phyloP scores from a whole-genome alignment of 2,797 vertebrate genomes.

The Columba guinea region DNA sequence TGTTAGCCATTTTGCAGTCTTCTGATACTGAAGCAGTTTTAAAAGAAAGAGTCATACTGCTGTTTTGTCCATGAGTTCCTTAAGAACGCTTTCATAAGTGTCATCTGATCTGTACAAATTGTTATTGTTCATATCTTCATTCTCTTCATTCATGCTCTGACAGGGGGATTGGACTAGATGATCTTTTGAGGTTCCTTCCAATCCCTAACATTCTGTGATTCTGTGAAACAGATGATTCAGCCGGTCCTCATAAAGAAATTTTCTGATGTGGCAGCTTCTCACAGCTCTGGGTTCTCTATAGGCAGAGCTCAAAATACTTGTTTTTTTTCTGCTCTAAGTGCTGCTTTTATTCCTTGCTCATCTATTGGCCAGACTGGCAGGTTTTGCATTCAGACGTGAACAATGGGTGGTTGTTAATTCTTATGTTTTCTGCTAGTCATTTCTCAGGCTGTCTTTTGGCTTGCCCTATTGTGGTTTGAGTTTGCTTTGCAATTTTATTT shows the following conservation, averaged over 20 bases:
- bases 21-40: background rate
- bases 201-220: too few relatives aligned
- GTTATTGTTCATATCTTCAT: background rate
- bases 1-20: background rate
- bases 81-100: background rate
- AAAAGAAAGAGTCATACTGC: background rate
- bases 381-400: background rate
- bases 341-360: background rate
- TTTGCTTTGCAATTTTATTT: background rate
- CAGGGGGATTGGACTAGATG: too few relatives aligned
- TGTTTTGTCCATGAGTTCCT: background rate
- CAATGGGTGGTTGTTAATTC: background rate
- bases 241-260: background rate
- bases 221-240: background rate
- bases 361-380: background rate
- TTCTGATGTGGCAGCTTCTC: background rate
- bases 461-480: background rate
- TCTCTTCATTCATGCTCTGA: background rate
- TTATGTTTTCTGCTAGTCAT: background rate
- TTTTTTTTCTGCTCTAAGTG: background rate
- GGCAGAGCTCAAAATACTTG: background rate
- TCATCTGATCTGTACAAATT: background rate
- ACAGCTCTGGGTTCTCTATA: background rate
- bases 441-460: background rate
- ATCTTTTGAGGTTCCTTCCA: too few relatives aligned